These are phyloP conservation scores for Phanerotoma sp. DNA, from an alignment of 2,888 invertebrate genomes.

Conservation along the genomic window DNA sequence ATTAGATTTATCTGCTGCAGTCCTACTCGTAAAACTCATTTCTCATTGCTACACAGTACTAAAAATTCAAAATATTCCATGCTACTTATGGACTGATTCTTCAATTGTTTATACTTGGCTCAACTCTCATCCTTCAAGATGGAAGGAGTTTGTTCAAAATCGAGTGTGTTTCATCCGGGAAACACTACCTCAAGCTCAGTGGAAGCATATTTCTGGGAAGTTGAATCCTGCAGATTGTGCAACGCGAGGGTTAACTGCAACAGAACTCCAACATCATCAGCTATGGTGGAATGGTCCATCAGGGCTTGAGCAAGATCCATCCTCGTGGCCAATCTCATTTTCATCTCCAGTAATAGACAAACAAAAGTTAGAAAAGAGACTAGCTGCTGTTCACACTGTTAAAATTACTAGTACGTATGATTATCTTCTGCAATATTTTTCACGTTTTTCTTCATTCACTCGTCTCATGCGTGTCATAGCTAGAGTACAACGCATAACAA, in stretches of 20 bases:
- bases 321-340: background rate
- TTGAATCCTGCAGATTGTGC: constrained; percentile 12
- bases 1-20: constrained; percentile 16
- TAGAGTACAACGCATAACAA: too few relatives aligned
- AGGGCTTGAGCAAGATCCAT: background rate
- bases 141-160: constrained; percentile 18
- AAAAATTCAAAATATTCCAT: background rate
- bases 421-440: too few relatives aligned
- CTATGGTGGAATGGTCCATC: constrained; percentile 2
- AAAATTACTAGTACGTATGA: too few relatives aligned
- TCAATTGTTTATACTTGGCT: constrained; percentile 12
- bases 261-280: background rate
- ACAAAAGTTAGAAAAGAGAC: background rate
- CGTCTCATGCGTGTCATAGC: too few relatives aligned
- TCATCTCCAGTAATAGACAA: background rate
- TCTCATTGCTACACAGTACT: background rate
- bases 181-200: background rate
- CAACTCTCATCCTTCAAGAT: background rate
- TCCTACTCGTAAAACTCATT: constrained; percentile 2
- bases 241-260: background rate
- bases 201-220: background rate
- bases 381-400: background rate
- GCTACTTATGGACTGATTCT: constrained; percentile 17
- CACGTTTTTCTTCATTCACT: too few relatives aligned
- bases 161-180: constrained; percentile 4